Base-by-base conservation (phyloP, 2,888 invertebrate species). In the Cistogaster globosa region DNA sequence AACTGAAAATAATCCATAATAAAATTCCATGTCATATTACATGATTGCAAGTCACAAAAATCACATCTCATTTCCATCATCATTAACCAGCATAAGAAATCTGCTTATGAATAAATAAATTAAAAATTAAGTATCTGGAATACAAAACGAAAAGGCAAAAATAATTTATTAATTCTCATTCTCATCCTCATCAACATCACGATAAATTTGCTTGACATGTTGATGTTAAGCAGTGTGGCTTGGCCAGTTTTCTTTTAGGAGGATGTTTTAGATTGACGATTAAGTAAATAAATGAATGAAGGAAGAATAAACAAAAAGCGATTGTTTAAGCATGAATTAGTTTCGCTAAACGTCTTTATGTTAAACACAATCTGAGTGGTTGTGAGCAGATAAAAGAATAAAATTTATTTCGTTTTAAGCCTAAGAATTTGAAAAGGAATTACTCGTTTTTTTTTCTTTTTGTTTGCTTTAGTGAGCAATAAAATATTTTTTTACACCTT, bases 171-270 rank as follows among this genome's bases (percentile, higher is more conserved):
- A 20, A 68, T 63, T 36, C 42, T 22, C 68, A 62, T 60, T 12
- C 2, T 42, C 42, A 42, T 7, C 57, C 51, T 32, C 53, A 12
- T 45, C 51, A 65, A 12, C 75, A 79, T 71, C 55, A 62, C 62
- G 68, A 78, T 83, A 74, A 78, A 79, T 79, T 84, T 69, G 60
- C 65, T 32, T 84, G 79, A 79, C 75, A 84, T 51, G 69, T 65
- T 79, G 74, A 84, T 58, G 48, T 71, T 63, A 63, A 62, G 51
- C 36, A 42, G 42, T 42, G 79, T 65, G 57, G 57, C 57, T 67
- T 51, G 16, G 16, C 53, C 14, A 68, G 55, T 36, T 72, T 58
- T 62, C 69, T 58, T 67, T 67, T 60, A 51, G 20, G n/a, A 36
- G 20, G 38, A 32, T 63, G 38, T 63, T 69, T 48, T 16, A 55